Base-by-base conservation (phyloP, 2,797 vertebrate species). In the Poliocrania exsul region DNA sequence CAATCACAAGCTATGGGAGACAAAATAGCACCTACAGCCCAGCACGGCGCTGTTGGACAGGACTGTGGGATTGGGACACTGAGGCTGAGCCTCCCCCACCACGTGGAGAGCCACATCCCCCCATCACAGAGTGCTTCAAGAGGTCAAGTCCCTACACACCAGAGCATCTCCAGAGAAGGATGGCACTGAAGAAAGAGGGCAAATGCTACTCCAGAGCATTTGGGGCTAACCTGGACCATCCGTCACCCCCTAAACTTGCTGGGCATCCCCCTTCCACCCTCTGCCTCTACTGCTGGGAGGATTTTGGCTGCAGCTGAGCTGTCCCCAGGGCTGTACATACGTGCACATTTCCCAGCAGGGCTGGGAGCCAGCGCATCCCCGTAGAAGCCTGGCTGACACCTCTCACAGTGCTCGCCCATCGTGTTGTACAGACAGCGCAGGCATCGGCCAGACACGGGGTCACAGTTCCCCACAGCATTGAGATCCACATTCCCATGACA, bases 361-460 rank as follows among this genome's bases (percentile, higher is more conserved):
- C 64, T 33, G 0, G 75, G 42, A 81, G 97, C 97, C 92, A 98
- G 95, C 5, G 99, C 98, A 0, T 98, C 95, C 13, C 99, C 98
- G 0, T 98, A 99, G 98, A 98, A 99, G 93, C 99, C 99, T 0
- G 19, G 92, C 70, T 1, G 97, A 54, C 99, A 99, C 29, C 25
- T 96, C 49, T 99, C 96, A 9, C 99, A 99, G 91, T n/a, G 97
- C 7, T 98, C 96, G 0, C 99, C 99, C 0, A 97, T 96, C 0
- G 99, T 99, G 97, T 99, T 97, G 93, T 98, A 75, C 50, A 98
- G 96, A 93, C 99, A 99, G 90, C 98, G 99, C 64, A 99, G 97
- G 86, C 99, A 99, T 15, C 28, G 98, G 29, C 99, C 99, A 0
- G 98, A 98, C 91, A 96, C 14, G 5, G 97, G 97, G 87, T 99